Evolutionary conservation across 2,113 vertebrate species (phyloP).

Genomic region (Colius striatus): DNA sequence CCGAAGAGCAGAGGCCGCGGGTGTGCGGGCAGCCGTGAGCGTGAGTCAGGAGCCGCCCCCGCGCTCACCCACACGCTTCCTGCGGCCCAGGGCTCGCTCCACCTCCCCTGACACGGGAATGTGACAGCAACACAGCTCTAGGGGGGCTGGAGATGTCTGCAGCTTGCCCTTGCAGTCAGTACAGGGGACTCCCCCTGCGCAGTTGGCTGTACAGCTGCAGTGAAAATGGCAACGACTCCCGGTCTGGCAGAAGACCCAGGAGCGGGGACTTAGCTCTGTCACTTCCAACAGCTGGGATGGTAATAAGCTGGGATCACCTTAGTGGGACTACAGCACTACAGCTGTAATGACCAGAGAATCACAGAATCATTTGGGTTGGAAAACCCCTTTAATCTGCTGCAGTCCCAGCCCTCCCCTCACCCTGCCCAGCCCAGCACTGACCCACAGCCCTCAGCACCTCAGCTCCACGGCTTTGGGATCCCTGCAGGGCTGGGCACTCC

Average conservation of each 20-base stretch:
- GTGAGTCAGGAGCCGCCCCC: slow-evolving; percentile 62
- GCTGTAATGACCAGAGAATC: not conserved
- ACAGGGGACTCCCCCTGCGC: not conserved
- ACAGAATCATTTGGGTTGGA: no score
- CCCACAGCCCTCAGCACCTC: no score
- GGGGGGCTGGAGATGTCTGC: not conserved
- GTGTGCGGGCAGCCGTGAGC: not conserved
- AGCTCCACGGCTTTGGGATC: no score
- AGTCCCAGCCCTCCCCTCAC: no score
- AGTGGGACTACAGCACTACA: not conserved
- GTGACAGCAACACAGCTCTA: not conserved
- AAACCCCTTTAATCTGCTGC: no score
- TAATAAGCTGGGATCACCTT: not conserved
- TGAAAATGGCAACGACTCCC: not conserved
- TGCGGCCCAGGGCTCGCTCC: not conserved
- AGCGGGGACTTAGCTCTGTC: not conserved
- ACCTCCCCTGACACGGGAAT: not conserved
- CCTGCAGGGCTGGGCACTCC: no score
- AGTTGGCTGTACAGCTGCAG: rapidly evolving
- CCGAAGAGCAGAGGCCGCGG: not conserved
- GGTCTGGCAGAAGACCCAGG: not conserved
- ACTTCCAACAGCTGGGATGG: rapidly evolving
- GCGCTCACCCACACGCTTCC: not conserved
- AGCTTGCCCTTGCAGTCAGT: not conserved
- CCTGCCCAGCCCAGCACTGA: no score